Evolutionary conservation across 2,888 invertebrate species (phyloP), one percentile per base, ranked within the genome.

Genomic region (Syritta pipiens): DNA sequence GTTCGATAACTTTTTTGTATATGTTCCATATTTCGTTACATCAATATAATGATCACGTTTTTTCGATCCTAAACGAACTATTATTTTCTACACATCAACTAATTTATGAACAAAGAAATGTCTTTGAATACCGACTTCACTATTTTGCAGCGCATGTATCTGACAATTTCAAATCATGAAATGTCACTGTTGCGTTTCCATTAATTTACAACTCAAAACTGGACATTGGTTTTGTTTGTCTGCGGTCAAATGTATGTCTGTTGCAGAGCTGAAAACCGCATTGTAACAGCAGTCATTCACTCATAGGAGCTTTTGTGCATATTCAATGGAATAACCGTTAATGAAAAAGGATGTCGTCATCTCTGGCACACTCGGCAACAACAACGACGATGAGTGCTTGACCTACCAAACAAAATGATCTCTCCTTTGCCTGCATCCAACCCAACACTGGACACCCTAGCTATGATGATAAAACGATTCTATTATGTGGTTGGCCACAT

Each of bases 201-300:
- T 77, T 77, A 71, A 71, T 77, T 71, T 77, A 44, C 40, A 46
- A 65, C 71, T 77, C 63, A 65, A 77, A 77, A 76, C 63, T 69
- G 57, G 57, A 57, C 63, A 63, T 65, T 76, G 76, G 76, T 71
- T 77, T 71, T 62, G 76, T 53, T 46, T 46, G 37, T 32, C 19
- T 71, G 76, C 35, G 76, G 76, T 77, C 76, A 63, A 77, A 63
- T 59, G 59, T 4, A 65, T 53, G 63, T 77, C 76, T 71, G 59
- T 71, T 71, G 40, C 63, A 60, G 51, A 42, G 28, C 37, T 44
- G 14, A 5, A 51, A 71, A 77, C 76, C 76, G 40, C 76, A 77
- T 71, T 55, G 42, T 35, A 74, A 26, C 40, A 74, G 59, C 30
- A 67, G 51, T 74, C 72, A 65, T 74, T 74, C n/a, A n/a, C n/a